Evolutionary conservation across 2,113 vertebrate genomes (phyloP).

Genomic region (Myodes glareolus): DNA sequence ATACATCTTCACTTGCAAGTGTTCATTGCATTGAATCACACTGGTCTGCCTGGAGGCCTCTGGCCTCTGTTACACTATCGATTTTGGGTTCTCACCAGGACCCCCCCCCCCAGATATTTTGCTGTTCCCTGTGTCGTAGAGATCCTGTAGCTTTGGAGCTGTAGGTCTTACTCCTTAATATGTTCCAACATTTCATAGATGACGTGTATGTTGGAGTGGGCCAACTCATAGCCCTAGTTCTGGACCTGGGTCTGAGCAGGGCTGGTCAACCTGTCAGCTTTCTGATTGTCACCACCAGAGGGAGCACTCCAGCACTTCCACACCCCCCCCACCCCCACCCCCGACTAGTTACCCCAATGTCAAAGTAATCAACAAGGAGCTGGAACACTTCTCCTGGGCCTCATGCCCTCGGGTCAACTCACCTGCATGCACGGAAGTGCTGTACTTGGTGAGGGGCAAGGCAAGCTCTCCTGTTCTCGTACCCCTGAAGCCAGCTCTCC

Average conservation of each 20-base stretch:
- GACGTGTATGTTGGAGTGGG: neutral
- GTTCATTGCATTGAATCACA: neutral
- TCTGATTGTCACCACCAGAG: neutral
- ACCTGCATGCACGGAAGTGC: neutral
- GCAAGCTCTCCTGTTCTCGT: neutral
- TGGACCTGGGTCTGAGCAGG: neutral
- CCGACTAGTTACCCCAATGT: neutral
- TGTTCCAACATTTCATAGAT: neutral
- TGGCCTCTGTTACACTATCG: neutral
- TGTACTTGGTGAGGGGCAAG: neutral
- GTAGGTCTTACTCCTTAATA: neutral
- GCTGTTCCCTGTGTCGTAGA: neutral
- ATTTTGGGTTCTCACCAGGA: neutral
- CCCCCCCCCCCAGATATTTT: too few species aligned
- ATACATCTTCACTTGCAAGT: neutral
- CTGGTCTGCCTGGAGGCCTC: neutral
- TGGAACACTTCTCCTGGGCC: neutral
- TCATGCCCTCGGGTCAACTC: neutral
- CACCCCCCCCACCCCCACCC: too few species aligned
- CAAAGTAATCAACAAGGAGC: neutral
- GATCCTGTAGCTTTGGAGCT: neutral
- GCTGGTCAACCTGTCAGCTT: neutral
- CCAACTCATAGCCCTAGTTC: neutral
- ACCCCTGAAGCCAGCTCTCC: too few species aligned
- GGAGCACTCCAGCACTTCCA: neutral